Conservation (phyloP, 2,797 vertebrate species). For the Melanotaenia nigrans region DNA sequence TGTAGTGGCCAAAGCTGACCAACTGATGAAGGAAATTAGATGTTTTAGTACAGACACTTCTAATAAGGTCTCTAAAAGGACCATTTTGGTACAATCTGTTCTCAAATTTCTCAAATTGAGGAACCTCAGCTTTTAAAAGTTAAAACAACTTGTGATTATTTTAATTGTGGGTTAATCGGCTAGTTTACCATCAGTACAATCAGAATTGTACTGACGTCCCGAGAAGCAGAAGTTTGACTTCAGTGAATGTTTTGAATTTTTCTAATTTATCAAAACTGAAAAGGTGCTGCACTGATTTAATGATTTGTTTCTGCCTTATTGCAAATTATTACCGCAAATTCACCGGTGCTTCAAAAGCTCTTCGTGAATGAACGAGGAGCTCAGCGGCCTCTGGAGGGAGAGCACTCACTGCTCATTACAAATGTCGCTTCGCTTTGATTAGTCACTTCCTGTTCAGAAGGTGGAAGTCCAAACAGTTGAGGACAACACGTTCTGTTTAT, state of each 20-base stretch:
- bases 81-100: no score
- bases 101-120: no score
- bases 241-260: neutral
- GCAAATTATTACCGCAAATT: no score
- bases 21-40: no score
- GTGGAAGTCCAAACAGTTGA: slow-evolving; percentile 54
- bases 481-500: slow-evolving; percentile 33
- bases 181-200: neutral
- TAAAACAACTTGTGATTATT: neutral
- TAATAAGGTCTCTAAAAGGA: neutral
- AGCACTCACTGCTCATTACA: slow-evolving; percentile 29
- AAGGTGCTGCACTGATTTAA: neutral
- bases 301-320: neutral
- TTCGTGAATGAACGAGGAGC: slow-evolving; percentile 21
- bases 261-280: no score
- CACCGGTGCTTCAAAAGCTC: neutral
- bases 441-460: slow-evolving; percentile 55
- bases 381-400: slow-evolving; percentile 33
- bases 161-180: neutral
- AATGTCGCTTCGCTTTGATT: slow-evolving; percentile 38
- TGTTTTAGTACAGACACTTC: no score
- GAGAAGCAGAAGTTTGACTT: neutral
- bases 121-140: neutral
- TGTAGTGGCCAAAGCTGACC: neutral
- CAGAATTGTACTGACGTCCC: neutral